Evolutionary conservation across 2,888 invertebrate genomes (phyloP).

Genomic region (Leptogaster cylindrica): DNA sequence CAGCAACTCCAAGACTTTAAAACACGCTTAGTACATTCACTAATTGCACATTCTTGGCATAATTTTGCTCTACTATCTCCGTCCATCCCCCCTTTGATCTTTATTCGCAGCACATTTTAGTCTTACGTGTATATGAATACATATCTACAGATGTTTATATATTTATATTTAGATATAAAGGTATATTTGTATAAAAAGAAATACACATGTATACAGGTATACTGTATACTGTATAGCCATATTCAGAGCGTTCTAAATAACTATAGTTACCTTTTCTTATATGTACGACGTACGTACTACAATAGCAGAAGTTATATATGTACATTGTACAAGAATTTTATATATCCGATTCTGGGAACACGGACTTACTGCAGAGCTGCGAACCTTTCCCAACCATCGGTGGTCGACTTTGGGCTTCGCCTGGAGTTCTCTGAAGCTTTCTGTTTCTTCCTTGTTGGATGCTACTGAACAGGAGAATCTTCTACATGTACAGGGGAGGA

Average conservation of each 20-base stretch:
- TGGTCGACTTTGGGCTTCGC: slow-evolving; percentile 16
- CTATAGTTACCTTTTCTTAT: slow-evolving; percentile 33
- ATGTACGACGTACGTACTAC: no score
- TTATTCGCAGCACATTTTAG: not conserved
- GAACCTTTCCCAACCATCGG: slow-evolving; percentile 26
- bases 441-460: slow-evolving; percentile 21
- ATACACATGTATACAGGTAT: not conserved
- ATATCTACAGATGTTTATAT: no score
- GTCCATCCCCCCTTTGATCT: not conserved
- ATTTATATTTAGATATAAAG: no score
- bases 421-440: slow-evolving; percentile 8
- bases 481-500: slow-evolving; percentile 2
- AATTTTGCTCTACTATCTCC: slow-evolving; percentile 80
- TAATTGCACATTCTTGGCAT: slow-evolving; percentile 98
- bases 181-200: no score
- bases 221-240: slow-evolving; percentile 7
- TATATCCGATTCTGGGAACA: no score
- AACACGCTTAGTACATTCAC: slow-evolving; percentile 65
- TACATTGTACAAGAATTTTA: slow-evolving; percentile 1
- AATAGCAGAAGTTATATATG: not conserved
- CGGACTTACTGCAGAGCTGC: not conserved
- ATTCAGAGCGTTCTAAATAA: slow-evolving; percentile 8
- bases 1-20: slow-evolving; percentile 48
- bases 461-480: not conserved
- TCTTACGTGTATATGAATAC: no score